phyloP scores from a whole-genome alignment of 2,888 invertebrate species.

The Drosophila subsilvestris region DNA sequence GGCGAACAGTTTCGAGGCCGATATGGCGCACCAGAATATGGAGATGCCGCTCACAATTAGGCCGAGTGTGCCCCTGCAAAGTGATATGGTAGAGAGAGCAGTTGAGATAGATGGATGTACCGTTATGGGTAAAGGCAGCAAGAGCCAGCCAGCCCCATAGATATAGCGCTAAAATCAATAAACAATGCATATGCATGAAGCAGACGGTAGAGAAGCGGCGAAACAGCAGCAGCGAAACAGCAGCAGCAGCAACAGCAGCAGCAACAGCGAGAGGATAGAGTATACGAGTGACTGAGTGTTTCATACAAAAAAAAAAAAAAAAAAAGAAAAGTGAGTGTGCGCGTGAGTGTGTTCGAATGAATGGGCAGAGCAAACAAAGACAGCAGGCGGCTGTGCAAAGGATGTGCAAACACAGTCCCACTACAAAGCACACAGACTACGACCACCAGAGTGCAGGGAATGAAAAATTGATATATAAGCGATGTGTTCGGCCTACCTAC shows the following conservation, averaged over 20 bases:
- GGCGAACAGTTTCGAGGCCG: constrained; percentile 91
- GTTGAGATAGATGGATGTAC: constrained; percentile 13
- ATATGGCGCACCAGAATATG: constrained; percentile 90
- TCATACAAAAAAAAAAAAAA: constrained; percentile 41
- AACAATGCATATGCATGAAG: constrained; percentile 76
- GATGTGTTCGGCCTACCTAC: constrained; percentile 4
- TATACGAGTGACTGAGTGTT: constrained; percentile 49
- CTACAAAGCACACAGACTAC: constrained; percentile 54
- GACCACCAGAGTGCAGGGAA: constrained; percentile 35
- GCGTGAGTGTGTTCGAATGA: constrained; percentile 58
- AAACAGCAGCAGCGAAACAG: constrained; percentile 10
- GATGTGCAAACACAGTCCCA: constrained; percentile 61
- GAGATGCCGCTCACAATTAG: constrained; percentile 86
- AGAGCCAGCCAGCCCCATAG: constrained; percentile 1
- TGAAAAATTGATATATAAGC: constrained; percentile 52
- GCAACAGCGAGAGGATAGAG: constrained; percentile 36
- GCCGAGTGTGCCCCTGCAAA: constrained; percentile 86
- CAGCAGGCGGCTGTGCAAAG: constrained; percentile 66
- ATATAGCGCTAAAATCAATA: constrained; percentile 66
- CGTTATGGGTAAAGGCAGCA: not conserved
- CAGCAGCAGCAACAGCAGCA: not conserved
- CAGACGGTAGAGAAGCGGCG: constrained; percentile 30
- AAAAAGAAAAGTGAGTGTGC: constrained; percentile 14
- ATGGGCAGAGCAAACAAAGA: constrained; percentile 72
- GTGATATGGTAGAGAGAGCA: constrained; percentile 42